Evolutionary conservation across 2,888 invertebrate genomes (phyloP), one percentile per base, ranked within the genome.

Genomic region (Phyllotreta striolata): DNA sequence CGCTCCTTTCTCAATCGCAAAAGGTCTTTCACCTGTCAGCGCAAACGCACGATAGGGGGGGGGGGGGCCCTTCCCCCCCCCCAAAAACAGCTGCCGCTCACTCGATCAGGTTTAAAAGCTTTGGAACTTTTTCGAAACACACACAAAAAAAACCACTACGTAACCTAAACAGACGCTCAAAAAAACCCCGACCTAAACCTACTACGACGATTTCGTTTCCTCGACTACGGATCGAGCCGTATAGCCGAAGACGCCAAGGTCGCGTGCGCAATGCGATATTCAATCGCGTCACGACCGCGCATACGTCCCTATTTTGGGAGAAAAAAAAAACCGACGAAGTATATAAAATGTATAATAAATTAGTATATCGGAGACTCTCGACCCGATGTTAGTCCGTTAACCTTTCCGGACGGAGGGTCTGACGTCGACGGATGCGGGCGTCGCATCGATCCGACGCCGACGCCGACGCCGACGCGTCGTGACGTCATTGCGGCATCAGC

Each of bases 401-500:
- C 78, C 78, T 24, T 24, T 24, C 72, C 77, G 64, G 34, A 3
- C 4, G 24, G 24, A 4, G 2, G 24, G 24, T 24, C 24, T 78
- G 77, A 78, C 79, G 79, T 78, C 73, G 73, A 72, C 67, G 72
- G 69, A 70, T 71, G 73, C 74, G 73, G 74, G 71, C 73, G 73
- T 73, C 43, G 73, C 77, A 78, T 78, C 74, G 79, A 78, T n/a
- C 74, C 78, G 76, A 73, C 24, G 24, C n/a, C 24, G 24, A 24
- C 24, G 75, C 71, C 75, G 77, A 73, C 58, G 63, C 47, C 63
- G 63, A 57, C 78, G 78, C 77, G 76, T 72, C 73, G 70, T 80
- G 79, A 81, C 81, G 81, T 81, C 78, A 79, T 70, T 77, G 77
- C 77, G 77, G 76, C 77, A 80, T 80, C 81, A 79, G 80, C 80